Evolutionary conservation across 2,113 vertebrate species (phyloP).

Genomic region (Azemiops feae): DNA sequence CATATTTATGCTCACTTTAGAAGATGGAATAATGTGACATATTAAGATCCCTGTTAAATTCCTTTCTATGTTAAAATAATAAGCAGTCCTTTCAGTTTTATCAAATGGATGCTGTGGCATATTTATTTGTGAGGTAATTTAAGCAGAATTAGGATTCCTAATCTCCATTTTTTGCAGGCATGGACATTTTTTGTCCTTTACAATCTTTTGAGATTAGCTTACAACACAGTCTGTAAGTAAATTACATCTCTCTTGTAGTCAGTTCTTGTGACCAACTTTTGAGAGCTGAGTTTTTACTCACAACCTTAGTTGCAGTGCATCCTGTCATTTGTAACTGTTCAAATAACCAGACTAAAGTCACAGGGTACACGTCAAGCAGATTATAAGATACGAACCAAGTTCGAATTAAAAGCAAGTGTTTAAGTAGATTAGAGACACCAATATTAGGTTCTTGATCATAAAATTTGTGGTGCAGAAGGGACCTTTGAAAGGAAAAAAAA

Average conservation of each 20-base stretch:
- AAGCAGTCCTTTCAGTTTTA: background rate
- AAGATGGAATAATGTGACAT: background rate
- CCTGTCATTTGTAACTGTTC: background rate
- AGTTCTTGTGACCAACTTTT: background rate
- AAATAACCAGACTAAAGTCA: background rate
- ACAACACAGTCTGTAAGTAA: background rate
- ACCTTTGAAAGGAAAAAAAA: conserved; percentile 46
- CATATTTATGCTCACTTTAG: background rate
- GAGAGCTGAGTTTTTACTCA: background rate
- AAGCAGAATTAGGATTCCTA: background rate
- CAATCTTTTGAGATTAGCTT: background rate
- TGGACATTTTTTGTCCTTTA: background rate
- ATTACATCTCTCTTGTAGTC: background rate
- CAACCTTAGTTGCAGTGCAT: background rate
- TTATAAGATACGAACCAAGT: conserved; percentile 33
- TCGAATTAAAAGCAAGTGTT: conserved; percentile 37
- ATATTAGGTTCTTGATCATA: conserved; percentile 33
- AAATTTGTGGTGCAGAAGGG: conserved; percentile 35
- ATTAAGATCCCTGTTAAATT: background rate
- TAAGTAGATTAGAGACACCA: conserved; percentile 43
- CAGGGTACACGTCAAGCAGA: conserved; percentile 23
- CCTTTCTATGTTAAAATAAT: background rate
- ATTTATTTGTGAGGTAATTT: background rate
- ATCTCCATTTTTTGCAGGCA: background rate
- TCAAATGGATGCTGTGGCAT: background rate